Percentiles rank a stretch among this genome's conserved stretches.
Evolutionary conservation across 2,888 invertebrate species (phyloP).

Genomic region (Odontocerum albicorne): DNA sequence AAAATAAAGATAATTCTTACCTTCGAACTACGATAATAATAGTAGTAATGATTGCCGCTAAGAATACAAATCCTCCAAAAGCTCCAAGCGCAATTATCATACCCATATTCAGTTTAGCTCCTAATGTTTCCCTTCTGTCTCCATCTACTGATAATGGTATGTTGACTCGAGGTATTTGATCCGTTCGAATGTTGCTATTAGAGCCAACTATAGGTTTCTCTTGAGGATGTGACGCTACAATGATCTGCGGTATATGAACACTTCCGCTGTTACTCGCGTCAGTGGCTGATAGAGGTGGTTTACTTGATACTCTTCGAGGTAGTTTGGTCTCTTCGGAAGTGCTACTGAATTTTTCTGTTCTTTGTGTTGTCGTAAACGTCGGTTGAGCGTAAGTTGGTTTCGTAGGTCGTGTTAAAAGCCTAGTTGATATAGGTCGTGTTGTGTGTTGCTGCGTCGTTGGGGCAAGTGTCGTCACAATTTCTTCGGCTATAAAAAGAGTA

Average conservation of each 20-base stretch:
- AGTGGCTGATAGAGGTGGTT: constrained; percentile 38
- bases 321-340: constrained; percentile 39
- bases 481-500: constrained; percentile 49
- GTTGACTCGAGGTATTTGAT: constrained; percentile 68
- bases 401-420: constrained; percentile 43
- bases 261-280: constrained; percentile 51
- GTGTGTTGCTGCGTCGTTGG: constrained; percentile 38
- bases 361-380: constrained; percentile 43
- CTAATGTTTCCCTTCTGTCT: constrained; percentile 58
- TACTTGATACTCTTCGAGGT: constrained; percentile 49
- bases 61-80: constrained; percentile 88
- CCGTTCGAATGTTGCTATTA: constrained; percentile 62
- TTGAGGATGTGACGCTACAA: constrained; percentile 71
- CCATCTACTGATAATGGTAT: constrained; percentile 67
- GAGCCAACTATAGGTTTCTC: constrained; percentile 71
- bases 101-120: constrained; percentile 78
- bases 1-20: constrained; percentile 59
- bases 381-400: constrained; percentile 41
- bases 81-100: constrained; percentile 88
- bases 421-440: constrained; percentile 41
- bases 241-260: constrained; percentile 58
- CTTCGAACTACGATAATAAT: constrained; percentile 86
- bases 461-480: constrained; percentile 47
- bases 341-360: constrained; percentile 40
- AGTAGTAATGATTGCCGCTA: constrained; percentile 86